Conservation (phyloP, 2,888 invertebrate genomes). For the Plusia festucae region DNA sequence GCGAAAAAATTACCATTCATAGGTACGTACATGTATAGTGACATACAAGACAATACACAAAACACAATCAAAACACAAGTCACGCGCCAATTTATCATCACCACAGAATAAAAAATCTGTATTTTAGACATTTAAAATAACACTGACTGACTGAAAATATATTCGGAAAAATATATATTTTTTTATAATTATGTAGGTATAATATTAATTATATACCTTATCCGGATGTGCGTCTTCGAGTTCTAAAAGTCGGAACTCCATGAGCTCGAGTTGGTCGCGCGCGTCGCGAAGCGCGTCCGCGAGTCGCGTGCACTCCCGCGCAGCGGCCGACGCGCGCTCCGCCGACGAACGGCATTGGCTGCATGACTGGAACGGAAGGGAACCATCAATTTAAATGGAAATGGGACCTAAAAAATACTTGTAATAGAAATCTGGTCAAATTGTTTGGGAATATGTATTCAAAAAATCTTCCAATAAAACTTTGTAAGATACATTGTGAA, state of each 20-base stretch:
- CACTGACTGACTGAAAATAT: not conserved
- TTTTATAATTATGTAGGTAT: not conserved
- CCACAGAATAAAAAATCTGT: not conserved
- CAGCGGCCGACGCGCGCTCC: conserved; percentile 82
- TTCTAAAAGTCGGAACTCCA: conserved; percentile 94
- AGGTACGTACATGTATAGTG: not conserved
- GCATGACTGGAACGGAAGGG: conserved; percentile 77
- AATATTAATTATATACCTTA: conserved; percentile 69
- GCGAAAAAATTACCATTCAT: not conserved
- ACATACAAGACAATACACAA: not conserved
- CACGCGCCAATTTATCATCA: not conserved
- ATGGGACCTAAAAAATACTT: conserved; percentile 10
- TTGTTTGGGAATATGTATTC: too few species aligned
- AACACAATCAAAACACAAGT: not conserved
- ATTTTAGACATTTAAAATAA: not conserved
- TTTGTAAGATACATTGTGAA: too few species aligned
- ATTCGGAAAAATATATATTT: not conserved
- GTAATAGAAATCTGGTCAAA: not conserved
- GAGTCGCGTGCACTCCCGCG: conserved; percentile 89
- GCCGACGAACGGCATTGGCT: conserved; percentile 82
- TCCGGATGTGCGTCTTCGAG: conserved; percentile 91
- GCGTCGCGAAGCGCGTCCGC: conserved; percentile 92
- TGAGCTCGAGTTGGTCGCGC: conserved; percentile 94
- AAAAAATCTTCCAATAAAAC: too few species aligned
- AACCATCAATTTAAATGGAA: conserved; percentile 53